Conservation (phyloP, 2,797 vertebrate species). For the Acestrorhynchus altus region DNA sequence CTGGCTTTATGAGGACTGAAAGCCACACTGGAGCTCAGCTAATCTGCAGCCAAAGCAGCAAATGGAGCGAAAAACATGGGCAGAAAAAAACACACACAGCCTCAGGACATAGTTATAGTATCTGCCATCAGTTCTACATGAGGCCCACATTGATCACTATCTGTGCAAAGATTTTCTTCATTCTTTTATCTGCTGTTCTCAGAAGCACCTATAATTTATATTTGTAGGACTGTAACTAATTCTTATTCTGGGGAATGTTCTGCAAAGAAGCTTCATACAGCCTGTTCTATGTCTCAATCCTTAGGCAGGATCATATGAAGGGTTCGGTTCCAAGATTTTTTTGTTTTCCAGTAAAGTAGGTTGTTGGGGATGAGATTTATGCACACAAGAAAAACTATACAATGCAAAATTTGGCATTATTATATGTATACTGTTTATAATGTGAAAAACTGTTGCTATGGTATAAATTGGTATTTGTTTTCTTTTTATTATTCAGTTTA, state of each 20-base stretch:
- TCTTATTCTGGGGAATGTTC: background rate
- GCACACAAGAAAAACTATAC: no score
- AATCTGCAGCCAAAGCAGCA: background rate
- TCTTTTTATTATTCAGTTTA: no score
- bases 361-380: no score
- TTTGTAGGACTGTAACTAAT: background rate
- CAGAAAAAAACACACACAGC: background rate
- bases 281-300: background rate
- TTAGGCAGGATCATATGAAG: no score
- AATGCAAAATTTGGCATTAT: no score
- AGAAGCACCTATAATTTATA: background rate
- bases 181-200: background rate
- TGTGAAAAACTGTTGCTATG: no score
- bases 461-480: no score
- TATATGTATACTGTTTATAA: no score
- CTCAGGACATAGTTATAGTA: conserved; percentile 43
- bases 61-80: background rate
- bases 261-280: background rate
- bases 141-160: conserved; percentile 34
- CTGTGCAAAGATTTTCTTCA: background rate
- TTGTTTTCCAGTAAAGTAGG: background rate
- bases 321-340: background rate
- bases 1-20: background rate
- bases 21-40: background rate
- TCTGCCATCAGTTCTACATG: conserved; percentile 34